Evolutionary conservation across 2,888 invertebrate species (phyloP).

Genomic region (Drosophila cognata): DNA sequence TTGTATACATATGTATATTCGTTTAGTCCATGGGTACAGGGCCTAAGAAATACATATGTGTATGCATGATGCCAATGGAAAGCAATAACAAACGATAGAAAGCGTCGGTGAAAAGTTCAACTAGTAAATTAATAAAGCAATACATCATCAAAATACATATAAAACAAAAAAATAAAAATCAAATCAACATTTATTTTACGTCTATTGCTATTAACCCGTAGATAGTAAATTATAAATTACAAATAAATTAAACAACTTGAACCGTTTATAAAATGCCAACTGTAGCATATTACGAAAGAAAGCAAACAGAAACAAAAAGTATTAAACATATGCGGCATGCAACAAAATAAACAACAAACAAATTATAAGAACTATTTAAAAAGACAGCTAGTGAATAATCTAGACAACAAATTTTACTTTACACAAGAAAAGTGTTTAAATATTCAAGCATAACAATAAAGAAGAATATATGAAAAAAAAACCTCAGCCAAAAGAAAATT

Average conservation of each 20-base stretch:
- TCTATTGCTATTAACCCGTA: constrained; percentile 64
- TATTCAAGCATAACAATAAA: constrained; percentile 52
- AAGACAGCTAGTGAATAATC: constrained; percentile 54
- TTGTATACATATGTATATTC: neutral
- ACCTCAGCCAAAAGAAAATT: constrained; percentile 6
- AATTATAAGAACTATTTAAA: constrained; percentile 10
- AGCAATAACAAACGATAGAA: constrained; percentile 48
- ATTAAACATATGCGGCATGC: constrained; percentile 39
- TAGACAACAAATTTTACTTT: constrained; percentile 69
- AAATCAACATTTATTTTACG: constrained; percentile 42
- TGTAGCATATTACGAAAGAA: constrained; percentile 30
- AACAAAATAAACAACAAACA: constrained; percentile 9
- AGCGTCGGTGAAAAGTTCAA: constrained; percentile 56
- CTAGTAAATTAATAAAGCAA: constrained; percentile 53
- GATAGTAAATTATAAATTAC: constrained; percentile 55
- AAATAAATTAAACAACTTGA: constrained; percentile 22
- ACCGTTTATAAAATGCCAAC: constrained; percentile 47
- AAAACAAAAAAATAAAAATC: neutral
- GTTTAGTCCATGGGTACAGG: constrained; percentile 42
- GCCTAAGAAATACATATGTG: constrained; percentile 17
- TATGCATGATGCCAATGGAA: constrained; percentile 49
- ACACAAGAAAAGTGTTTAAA: constrained; percentile 44
- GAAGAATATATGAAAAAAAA: constrained; percentile 26
- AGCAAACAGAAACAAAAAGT: constrained; percentile 42
- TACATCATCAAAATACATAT: constrained; percentile 22